Conservation (phyloP, 2,797 vertebrate genomes). For the Leuciscus waleckii region DNA sequence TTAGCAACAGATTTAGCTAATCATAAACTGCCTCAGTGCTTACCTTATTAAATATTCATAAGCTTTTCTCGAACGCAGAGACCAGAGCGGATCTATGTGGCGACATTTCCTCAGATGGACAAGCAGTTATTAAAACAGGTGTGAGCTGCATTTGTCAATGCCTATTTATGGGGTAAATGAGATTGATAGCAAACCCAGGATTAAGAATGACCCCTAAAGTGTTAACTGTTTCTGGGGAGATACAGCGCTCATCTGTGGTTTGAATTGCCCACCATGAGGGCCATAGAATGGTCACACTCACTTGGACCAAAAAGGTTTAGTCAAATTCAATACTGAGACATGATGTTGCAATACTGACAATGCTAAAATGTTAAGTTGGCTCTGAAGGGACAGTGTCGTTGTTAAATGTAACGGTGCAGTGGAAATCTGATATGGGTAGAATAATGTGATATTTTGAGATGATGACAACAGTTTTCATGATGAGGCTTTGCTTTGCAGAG, state of each 20-base stretch:
- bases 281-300: neutral
- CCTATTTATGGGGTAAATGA: neutral
- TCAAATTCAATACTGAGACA: conserved; percentile 50
- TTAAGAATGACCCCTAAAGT: neutral
- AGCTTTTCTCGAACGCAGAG: neutral
- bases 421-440: conserved; percentile 13
- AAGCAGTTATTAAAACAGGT: neutral
- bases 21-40: neutral
- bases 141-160: neutral
- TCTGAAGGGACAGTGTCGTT: neutral
- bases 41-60: conserved; percentile 8
- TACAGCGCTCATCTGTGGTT: neutral
- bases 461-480: conserved; percentile 22
- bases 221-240: neutral
- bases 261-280: neutral
- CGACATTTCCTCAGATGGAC: neutral
- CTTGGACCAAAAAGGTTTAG: conserved; percentile 5
- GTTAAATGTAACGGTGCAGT: conserved; percentile 1
- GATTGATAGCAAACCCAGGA: neutral
- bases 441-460: conserved; percentile 37
- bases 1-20: neutral
- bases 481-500: conserved; percentile 39
- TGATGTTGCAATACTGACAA: conserved; percentile 43
- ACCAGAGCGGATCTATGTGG: neutral
- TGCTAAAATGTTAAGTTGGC: conserved; percentile 2